phyloP scores from a whole-genome alignment of 1,140 invertebrate genomes.

The Nebria ingens region DNA sequence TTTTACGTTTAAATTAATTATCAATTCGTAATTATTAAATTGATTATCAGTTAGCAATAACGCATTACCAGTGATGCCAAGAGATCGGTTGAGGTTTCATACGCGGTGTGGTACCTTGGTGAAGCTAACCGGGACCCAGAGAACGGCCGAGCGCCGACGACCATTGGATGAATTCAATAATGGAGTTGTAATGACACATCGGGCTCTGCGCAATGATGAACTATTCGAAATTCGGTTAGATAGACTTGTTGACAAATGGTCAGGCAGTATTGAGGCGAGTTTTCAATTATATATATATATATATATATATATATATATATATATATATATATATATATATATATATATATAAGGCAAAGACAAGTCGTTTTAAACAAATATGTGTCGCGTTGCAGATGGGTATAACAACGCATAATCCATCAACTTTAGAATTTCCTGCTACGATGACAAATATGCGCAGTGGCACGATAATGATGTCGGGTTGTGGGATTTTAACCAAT shows the following conservation, averaged over 20 bases:
- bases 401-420: slow-evolving; percentile 87
- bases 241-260: slow-evolving; percentile 84
- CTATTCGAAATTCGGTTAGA: slow-evolving; percentile 91
- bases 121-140: slow-evolving; percentile 72
- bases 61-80: neutral
- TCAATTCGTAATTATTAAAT: too few relatives aligned
- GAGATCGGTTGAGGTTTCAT: slow-evolving; percentile 73
- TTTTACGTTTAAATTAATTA: too few relatives aligned
- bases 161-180: slow-evolving; percentile 93
- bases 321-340: too few relatives aligned
- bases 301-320: slow-evolving; percentile 1
- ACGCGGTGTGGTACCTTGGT: slow-evolving; percentile 78
- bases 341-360: neutral
- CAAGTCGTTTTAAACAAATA: neutral
- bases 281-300: neutral
- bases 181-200: slow-evolving; percentile 84
- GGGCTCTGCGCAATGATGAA: slow-evolving; percentile 77
- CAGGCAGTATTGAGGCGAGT: slow-evolving; percentile 71
- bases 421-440: slow-evolving; percentile 80
- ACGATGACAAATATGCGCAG: slow-evolving; percentile 96
- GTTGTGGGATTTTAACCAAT: slow-evolving; percentile 87
- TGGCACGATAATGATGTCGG: slow-evolving; percentile 95
- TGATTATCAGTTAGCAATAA: neutral
- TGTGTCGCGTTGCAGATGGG: slow-evolving; percentile 51
- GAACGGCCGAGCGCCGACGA: slow-evolving; percentile 73